Conservation (phyloP, 1,140 invertebrate genomes). For the Caenorhabditis tropicalis region DNA sequence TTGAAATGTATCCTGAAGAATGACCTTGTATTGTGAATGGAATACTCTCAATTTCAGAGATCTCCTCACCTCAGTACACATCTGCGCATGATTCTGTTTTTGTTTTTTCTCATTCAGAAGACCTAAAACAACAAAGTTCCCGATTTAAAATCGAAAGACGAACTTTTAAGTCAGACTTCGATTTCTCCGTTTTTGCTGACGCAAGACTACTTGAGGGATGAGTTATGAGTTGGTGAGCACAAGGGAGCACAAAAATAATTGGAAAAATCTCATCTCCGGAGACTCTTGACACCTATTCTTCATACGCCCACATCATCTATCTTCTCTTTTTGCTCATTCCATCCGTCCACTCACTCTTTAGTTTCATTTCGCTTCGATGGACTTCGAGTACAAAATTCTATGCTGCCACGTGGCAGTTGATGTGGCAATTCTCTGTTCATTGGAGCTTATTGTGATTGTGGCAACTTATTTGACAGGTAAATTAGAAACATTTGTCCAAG, state of each 20-base stretch:
- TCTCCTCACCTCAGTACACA: not conserved
- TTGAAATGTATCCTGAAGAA: too few species aligned
- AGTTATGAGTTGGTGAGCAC: too few species aligned
- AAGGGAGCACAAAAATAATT: conserved; percentile 8
- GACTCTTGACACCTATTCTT: conserved; percentile 8
- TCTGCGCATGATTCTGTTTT: not conserved
- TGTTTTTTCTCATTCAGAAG: not conserved
- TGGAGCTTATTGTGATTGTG: conserved; percentile 27
- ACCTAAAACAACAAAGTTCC: not conserved
- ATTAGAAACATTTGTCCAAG: not conserved
- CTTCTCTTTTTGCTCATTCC: not conserved
- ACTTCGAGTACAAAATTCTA: conserved; percentile 27
- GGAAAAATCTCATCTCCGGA: conserved; percentile 6
- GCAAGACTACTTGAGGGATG: conserved; percentile 15
- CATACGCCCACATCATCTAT: conserved; percentile 2
- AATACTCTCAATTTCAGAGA: not conserved
- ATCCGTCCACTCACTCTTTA: not conserved
- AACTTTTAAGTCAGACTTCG: not conserved
- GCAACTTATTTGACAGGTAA: conserved; percentile 20
- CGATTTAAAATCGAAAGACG: not conserved
- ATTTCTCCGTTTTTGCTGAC: not conserved
- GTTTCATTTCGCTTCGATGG: not conserved
- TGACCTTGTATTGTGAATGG: too few species aligned
- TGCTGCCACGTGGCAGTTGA: conserved; percentile 37
- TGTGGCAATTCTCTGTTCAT: not conserved